These are phyloP conservation scores for Hydrolagus colliei DNA, from an alignment of 2,797 vertebrate genomes.

Conservation along the genomic window DNA sequence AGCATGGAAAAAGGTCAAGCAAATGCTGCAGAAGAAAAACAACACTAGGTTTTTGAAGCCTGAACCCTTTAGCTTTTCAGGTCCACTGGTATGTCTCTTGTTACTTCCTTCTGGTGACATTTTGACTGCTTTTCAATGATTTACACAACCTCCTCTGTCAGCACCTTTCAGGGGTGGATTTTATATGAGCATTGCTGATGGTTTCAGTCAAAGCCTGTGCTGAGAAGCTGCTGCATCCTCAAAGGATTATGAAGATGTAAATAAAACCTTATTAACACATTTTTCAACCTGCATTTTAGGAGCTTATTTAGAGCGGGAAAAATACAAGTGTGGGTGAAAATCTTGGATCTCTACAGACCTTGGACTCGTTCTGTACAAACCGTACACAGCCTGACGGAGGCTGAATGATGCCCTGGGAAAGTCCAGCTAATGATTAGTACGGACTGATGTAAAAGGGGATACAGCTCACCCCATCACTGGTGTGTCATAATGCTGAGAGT, in stretches of 20 bases:
- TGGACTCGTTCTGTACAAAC: not conserved
- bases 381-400: not conserved
- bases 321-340: not conserved
- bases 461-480: conserved; percentile 8
- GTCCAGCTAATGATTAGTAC: not conserved
- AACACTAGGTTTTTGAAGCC: not conserved
- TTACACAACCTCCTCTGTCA: conserved; percentile 27
- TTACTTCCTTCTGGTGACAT: not conserved
- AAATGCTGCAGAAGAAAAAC: not conserved
- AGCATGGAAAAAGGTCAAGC: not conserved
- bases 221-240: conserved; percentile 15
- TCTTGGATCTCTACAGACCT: not conserved
- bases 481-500: not conserved
- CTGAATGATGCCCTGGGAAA: conserved; percentile 6
- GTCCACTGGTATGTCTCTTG: not conserved
- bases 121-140: conserved; percentile 30
- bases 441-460: not conserved
- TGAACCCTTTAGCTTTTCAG: conserved; percentile 8
- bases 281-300: not conserved
- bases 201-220: not conserved
- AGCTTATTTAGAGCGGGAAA: not conserved
- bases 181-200: conserved; percentile 24
- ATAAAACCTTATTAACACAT: not conserved
- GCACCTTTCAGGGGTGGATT: conserved; percentile 28
- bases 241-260: conserved; percentile 20